Evolutionary conservation across 2,113 vertebrate genomes (phyloP).

Genomic region (Ardeotis arabs): DNA sequence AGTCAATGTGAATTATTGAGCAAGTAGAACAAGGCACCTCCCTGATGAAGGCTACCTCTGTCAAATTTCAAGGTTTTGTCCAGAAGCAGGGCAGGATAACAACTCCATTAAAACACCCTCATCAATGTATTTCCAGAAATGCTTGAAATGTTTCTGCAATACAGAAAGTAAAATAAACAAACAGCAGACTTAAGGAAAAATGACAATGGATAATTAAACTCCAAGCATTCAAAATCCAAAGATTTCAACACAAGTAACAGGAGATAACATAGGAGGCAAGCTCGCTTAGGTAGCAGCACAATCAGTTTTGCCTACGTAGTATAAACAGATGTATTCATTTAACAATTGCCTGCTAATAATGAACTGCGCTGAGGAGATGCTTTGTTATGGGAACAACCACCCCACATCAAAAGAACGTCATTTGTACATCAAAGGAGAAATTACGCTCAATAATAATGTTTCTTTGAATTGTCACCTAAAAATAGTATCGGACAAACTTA

Average conservation of each 20-base stretch:
- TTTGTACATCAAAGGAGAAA: conserved; percentile 61
- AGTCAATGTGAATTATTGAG: background rate
- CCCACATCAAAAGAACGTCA: conserved; percentile 54
- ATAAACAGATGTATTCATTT: background rate
- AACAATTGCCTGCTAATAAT: conserved; percentile 47
- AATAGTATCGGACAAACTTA: conserved; percentile 8
- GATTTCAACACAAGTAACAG: background rate
- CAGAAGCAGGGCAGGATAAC: background rate
- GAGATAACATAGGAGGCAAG: background rate
- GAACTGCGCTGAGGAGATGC: background rate
- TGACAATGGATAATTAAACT: background rate
- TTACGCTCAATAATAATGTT: background rate
- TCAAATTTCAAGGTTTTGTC: background rate
- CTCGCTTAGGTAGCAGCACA: background rate
- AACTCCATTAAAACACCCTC: background rate
- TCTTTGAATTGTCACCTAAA: conserved; percentile 39
- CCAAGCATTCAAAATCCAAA: background rate
- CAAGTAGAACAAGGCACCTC: background rate
- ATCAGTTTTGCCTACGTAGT: background rate
- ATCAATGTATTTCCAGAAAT: background rate
- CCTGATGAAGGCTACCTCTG: background rate
- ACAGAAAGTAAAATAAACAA: background rate
- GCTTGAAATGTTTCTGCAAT: background rate
- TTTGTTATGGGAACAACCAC: conserved; percentile 16
- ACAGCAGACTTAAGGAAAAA: background rate